Base-by-base conservation (phyloP, 2,113 vertebrate genomes). In the Neogale vison region DNA sequence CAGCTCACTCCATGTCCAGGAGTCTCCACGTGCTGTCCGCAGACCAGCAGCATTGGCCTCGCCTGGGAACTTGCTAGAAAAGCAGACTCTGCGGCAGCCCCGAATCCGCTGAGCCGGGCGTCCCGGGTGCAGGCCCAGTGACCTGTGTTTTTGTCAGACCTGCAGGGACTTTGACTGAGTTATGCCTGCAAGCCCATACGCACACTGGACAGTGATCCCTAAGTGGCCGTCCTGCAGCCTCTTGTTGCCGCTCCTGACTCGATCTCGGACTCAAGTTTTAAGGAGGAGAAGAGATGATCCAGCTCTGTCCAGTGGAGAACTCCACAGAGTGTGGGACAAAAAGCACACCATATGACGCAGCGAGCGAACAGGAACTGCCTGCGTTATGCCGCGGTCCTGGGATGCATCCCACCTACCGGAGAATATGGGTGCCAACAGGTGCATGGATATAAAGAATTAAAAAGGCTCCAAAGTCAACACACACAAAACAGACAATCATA, bases 81-180 rank as follows among this genome's bases (percentile, higher is more conserved):
- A 79, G 26, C 29, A 96, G 24, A 63, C 8, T 21, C 69, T 31
- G 17, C 13, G 8, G 21, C 42, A 26, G 23, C 31, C 59, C 71
- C 42, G 36, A 63, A 45, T 47, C n/a, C 31, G 39, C 67, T 1
- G 29, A 12, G 2, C 45, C 42, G 17, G 71, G n/a, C 0, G 1
- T 76, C 74, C 74, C 17, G 7, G 69, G 3, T 6, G 9, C 8
- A 61, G 29, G 9, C 31, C 11, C 45, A 11, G 74, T 13, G 52
- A 9, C 3, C n/a, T 24, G 0, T 2, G 29, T 15, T 42, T 31
- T 7, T 0, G 13, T 3, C 0, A 24, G 36, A 8, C 24, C 14
- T 15, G 79, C 1, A 1, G 7, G 34, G 20, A 76, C 9, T 31
- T 45, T 29, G 15, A 17, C 42, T 10, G 14, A 47, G 74, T 17